These are phyloP conservation scores for Montipora capitata DNA, from an alignment of 92 coral and sea anemone genomes.

Conservation along the genomic window DNA sequence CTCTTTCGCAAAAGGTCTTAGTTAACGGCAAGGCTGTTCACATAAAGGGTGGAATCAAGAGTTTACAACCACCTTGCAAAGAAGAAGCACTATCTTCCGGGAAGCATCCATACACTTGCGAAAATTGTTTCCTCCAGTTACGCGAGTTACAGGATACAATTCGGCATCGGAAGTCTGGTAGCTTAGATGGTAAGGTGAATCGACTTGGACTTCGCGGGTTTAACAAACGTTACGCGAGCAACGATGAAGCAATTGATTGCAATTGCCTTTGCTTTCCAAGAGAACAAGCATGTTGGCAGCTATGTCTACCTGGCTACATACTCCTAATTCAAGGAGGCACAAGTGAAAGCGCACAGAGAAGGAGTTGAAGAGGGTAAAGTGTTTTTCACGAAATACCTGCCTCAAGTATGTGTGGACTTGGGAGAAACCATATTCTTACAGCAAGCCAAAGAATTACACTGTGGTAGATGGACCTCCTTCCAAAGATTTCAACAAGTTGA, in stretches of 20 bases:
- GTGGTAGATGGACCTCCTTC: conserved; percentile 32
- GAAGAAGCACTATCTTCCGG: too few species aligned
- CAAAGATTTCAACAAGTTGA: conserved; percentile 44
- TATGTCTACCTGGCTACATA: conserved; percentile 31
- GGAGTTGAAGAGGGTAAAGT: conserved; percentile 52
- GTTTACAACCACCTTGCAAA: too few species aligned
- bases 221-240: too few species aligned
- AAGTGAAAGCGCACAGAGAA: conserved; percentile 47
- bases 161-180: conserved; percentile 25
- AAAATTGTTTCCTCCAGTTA: conserved; percentile 48
- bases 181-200: too few species aligned
- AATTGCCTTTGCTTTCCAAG: conserved; percentile 32
- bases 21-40: too few species aligned
- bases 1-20: too few species aligned
- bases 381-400: conserved; percentile 57
- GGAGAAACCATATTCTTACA: conserved; percentile 45
- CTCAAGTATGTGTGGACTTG: conserved; percentile 55
- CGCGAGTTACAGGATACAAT: conserved; percentile 43
- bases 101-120: conserved; percentile 57
- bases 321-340: conserved; percentile 39
- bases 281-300: background rate
- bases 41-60: too few species aligned
- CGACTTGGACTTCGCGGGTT: conserved; percentile 44
- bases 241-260: conserved; percentile 22
- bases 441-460: conserved; percentile 33